Conservation (phyloP, 1,140 invertebrate species). For the Rhopalosiphum maidis region DNA sequence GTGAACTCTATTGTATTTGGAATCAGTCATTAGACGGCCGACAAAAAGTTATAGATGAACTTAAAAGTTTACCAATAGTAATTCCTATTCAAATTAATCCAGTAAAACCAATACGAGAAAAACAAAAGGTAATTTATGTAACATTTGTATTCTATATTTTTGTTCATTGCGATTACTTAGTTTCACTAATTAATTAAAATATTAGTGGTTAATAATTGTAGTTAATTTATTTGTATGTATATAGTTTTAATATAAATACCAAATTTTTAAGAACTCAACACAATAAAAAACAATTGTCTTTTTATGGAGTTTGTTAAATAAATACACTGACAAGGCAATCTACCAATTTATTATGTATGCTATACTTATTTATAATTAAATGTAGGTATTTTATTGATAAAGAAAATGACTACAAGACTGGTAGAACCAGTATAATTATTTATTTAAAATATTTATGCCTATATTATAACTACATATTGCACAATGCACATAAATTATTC, state of each 20-base stretch:
- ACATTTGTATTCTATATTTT: background rate
- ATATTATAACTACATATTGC: background rate
- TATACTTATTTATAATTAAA: background rate
- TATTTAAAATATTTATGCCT: background rate
- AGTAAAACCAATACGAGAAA: slow-evolving; percentile 27
- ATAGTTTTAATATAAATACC: too few relatives aligned
- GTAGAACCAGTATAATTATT: background rate
- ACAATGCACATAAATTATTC: background rate
- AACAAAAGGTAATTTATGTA: slow-evolving; percentile 34
- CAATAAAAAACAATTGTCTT: background rate
- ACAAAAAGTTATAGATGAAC: slow-evolving; percentile 40
- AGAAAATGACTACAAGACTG: background rate
- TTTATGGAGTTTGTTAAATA: background rate
- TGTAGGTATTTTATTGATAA: background rate
- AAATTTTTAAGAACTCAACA: background rate
- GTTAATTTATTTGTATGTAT: background rate
- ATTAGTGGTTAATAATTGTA: too few relatives aligned
- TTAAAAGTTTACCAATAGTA: background rate
- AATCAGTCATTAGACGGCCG: slow-evolving; percentile 19
- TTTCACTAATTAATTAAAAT: background rate
- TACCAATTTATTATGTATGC: background rate
- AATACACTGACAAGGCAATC: background rate
- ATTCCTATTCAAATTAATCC: slow-evolving; percentile 48
- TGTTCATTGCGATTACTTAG: background rate
- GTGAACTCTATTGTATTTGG: slow-evolving; percentile 28